Percentiles rank a stretch among this genome's conserved stretches.
These are phyloP conservation scores for Gobionotothen gibberifrons DNA, from an alignment of 2,797 vertebrate species.

Conservation along the genomic window DNA sequence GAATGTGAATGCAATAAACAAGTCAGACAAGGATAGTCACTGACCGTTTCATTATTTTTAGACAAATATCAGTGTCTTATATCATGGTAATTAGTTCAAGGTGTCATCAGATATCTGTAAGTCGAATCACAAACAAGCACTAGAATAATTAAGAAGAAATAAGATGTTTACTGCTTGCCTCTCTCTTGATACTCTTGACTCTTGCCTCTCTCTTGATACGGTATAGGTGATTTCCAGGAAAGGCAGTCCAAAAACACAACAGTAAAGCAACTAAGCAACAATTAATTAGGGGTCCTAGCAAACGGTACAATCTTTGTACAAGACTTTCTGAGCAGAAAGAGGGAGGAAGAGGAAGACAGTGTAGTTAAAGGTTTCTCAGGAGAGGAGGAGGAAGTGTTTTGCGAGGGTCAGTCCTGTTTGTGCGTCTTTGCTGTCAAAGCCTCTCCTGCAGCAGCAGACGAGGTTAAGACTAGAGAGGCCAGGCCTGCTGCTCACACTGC, in stretches of 20 bases:
- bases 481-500: conserved; percentile 65
- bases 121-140: not conserved
- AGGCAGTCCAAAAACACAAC: not conserved
- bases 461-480: conserved; percentile 81
- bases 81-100: no score
- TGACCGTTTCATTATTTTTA: not conserved
- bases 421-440: conserved; percentile 81
- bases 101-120: not conserved
- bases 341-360: conserved; percentile 6
- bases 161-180: no score
- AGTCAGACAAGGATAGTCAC: not conserved
- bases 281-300: no score
- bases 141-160: not conserved
- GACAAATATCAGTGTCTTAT: no score
- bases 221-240: not conserved
- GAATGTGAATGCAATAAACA: not conserved
- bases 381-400: conserved; percentile 45
- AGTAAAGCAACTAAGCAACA: not conserved
- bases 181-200: not conserved
- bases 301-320: not conserved
- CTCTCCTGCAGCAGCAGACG: conserved; percentile 77
- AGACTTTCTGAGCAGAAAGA: not conserved
- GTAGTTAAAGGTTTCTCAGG: conserved; percentile 44
- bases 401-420: conserved; percentile 61
- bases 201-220: not conserved